Conservation (phyloP, 1,140 invertebrate species). For the Mizuhopecten yessoensis region DNA sequence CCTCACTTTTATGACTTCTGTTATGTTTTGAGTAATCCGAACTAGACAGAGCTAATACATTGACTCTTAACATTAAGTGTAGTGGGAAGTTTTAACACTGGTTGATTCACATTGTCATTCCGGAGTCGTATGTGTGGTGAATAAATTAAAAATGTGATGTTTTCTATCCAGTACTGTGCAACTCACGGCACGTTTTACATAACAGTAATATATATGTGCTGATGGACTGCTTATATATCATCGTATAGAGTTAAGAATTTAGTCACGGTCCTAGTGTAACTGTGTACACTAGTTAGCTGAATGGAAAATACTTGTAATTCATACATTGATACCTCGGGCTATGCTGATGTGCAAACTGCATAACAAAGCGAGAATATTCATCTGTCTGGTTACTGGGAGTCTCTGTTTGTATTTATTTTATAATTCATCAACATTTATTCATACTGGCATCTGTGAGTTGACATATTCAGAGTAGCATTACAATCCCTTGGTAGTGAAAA, state of each 20-base stretch:
- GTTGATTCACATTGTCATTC: not conserved
- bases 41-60: not conserved
- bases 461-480: not conserved
- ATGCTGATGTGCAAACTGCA: not conserved
- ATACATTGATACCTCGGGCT: constrained; percentile 10
- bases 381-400: not conserved
- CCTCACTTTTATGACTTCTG: not conserved
- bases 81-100: not conserved
- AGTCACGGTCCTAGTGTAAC: not conserved
- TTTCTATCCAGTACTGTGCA: not conserved
- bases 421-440: constrained; percentile 22
- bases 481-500: not conserved
- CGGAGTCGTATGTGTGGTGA: not conserved
- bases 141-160: constrained; percentile 21
- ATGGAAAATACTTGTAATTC: not conserved
- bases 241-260: not conserved
- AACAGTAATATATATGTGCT: constrained; percentile 15
- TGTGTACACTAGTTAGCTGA: not conserved
- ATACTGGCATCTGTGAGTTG: constrained; percentile 10
- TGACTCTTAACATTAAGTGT: not conserved
- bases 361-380: not conserved
- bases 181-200: not conserved
- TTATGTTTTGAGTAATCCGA: not conserved
- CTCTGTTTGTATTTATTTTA: constrained; percentile 4
- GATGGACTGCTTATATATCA: not conserved